phyloP scores from a whole-genome alignment of 2,888 invertebrate genomes.

The Gymnosoma rotundatum region DNA sequence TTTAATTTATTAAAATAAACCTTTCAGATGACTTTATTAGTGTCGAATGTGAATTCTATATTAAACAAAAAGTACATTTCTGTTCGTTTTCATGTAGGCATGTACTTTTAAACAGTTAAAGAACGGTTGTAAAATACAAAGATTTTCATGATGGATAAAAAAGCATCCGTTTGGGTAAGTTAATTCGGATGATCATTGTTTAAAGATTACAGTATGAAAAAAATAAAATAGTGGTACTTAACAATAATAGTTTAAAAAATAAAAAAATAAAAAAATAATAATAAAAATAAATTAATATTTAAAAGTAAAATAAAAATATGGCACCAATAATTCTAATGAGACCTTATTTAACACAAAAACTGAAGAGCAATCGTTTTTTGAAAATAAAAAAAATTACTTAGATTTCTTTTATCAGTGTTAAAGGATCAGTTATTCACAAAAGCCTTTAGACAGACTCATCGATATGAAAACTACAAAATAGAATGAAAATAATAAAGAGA shows the following conservation, averaged over 20 bases:
- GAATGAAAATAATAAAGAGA: neutral
- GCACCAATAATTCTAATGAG: slow-evolving; percentile 34
- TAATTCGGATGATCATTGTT: slow-evolving; percentile 22
- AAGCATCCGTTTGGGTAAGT: slow-evolving; percentile 54
- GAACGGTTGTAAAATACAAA: slow-evolving; percentile 47
- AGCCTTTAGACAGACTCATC: slow-evolving; percentile 37
- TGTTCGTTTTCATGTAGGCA: neutral
- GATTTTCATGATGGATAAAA: slow-evolving; percentile 62
- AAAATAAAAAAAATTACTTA: neutral
- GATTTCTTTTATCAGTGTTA: slow-evolving; percentile 49
- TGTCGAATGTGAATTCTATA: slow-evolving; percentile 43
- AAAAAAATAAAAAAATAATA: no score
- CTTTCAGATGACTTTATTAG: slow-evolving; percentile 49
- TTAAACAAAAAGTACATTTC: slow-evolving; percentile 13
- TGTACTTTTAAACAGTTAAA: slow-evolving; percentile 32
- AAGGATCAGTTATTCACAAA: slow-evolving; percentile 50
- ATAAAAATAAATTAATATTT: no score
- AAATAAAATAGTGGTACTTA: slow-evolving; percentile 23
- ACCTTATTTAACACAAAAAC: neutral
- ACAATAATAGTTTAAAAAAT: no score
- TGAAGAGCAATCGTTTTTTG: neutral
- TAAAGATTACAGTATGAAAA: slow-evolving; percentile 54
- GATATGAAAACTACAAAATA: neutral
- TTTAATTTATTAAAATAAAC: slow-evolving; percentile 26
- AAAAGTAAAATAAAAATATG: neutral